Base-by-base conservation (phyloP, 2,888 invertebrate genomes). In the Opisthograptis luteolata region DNA sequence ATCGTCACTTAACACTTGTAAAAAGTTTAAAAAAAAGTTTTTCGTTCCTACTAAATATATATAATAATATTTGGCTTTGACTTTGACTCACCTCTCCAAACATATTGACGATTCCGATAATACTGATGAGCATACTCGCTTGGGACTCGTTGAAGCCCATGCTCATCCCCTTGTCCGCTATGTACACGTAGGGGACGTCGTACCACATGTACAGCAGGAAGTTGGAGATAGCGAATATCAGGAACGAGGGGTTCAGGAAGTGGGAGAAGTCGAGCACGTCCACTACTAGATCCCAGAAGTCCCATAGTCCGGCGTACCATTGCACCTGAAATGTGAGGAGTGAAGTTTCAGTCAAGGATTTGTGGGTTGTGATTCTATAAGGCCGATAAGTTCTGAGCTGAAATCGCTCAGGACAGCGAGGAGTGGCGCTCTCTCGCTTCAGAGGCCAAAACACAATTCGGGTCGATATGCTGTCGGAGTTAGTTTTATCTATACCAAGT, bases 161-260 rank as follows among this genome's bases (percentile, higher is more conserved):
- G 54, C 92, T 92, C 70, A 93, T 92, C 6, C 95, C 96, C 76
- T 94, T 94, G 76, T 98, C 97, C 1, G 96, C 94, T 60, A 97
- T 92, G 87, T 97, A 98, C 63, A 98, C 95, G 81, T 98, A 98
- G 1, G 97, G 97, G 45, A 98, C 96, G 79, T 98, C 98, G 83
- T 96, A 96, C 96, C 97, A 97, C 69, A 96, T 95, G 90, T 98
- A 98, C 58, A 98, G 92, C 13, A 97, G 91, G 80, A 97, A 96
- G 87, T 97, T 98, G 50, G 97, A 97, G 12, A 97, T 77, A 14
- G 96, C 94, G 87, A 98, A 97, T 41, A 96, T 85, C 17, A 95
- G 85, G 85, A 95, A 96, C 59, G 92, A 92, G 13, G 92, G 92
- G 80, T 96, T 95, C 39, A 91, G 84, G 79, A 97, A 95, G 85